Evolutionary conservation across 2,113 vertebrate species (phyloP).

Genomic region (Colistium nudipinnis): DNA sequence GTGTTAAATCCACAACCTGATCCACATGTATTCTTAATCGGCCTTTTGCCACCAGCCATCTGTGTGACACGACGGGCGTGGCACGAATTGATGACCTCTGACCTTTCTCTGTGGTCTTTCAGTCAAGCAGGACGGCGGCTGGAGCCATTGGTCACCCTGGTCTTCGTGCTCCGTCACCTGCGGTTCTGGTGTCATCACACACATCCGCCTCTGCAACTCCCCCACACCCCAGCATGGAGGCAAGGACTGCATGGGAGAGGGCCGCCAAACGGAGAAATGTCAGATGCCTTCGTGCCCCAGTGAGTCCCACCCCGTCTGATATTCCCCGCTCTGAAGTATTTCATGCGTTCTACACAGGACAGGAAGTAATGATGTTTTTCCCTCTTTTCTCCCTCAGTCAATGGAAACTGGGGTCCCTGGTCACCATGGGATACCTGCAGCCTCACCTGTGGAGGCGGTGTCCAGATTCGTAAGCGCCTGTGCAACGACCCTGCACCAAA

Average conservation of each 20-base stretch:
- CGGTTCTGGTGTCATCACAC: slow-evolving; percentile 91
- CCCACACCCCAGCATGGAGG: slow-evolving; percentile 96
- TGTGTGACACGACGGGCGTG: neutral
- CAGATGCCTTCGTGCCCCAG: slow-evolving; percentile 91
- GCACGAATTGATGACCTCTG: slow-evolving; percentile 27
- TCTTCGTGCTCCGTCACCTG: slow-evolving; percentile 97
- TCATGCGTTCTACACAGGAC: neutral
- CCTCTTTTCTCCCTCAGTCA: slow-evolving; percentile 81
- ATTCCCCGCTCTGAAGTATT: neutral
- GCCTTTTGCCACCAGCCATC: neutral
- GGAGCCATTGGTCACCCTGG: slow-evolving; percentile 99
- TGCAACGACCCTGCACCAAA: slow-evolving; percentile 94
- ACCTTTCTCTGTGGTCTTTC: slow-evolving; percentile 11
- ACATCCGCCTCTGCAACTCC: slow-evolving; percentile 98
- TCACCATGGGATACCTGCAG: slow-evolving; percentile 93
- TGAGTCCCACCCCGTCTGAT: slow-evolving; percentile 76
- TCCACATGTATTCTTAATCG: neutral
- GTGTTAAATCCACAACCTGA: neutral
- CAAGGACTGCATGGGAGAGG: slow-evolving; percentile 91
- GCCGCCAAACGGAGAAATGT: slow-evolving; percentile 92
- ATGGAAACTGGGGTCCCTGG: slow-evolving; percentile 98
- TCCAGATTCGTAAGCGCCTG: slow-evolving; percentile 90
- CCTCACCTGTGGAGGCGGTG: slow-evolving; percentile 91
- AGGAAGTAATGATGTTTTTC: neutral
- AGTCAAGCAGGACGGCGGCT: slow-evolving; percentile 98